These are phyloP conservation scores for Microtus oregoni DNA, from an alignment of 2,113 vertebrate genomes.

Conservation along the genomic window DNA sequence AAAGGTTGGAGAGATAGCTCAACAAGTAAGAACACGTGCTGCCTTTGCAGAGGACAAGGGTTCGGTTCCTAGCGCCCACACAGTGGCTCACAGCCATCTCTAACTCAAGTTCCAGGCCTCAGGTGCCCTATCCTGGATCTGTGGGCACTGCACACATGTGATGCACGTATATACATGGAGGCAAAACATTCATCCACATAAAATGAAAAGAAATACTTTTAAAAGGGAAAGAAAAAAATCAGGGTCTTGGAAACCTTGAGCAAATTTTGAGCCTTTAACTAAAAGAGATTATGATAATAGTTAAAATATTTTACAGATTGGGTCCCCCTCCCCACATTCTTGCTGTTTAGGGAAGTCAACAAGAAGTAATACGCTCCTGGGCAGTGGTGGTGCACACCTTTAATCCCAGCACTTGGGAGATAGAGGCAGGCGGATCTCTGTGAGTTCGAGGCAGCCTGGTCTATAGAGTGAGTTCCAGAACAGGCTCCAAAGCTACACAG, in stretches of 20 bases:
- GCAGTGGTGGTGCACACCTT: too few species aligned
- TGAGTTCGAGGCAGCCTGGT: too few species aligned
- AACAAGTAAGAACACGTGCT: background rate
- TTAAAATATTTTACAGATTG: slow-evolving; percentile 21
- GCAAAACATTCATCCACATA: background rate
- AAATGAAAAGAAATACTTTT: background rate
- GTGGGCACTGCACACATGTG: too few species aligned
- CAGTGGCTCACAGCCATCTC: background rate
- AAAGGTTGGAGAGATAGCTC: background rate
- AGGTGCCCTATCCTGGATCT: background rate
- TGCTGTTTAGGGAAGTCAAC: background rate
- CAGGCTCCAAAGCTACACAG: too few species aligned
- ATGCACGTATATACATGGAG: background rate
- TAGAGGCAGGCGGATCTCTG: too few species aligned
- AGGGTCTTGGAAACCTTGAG: background rate
- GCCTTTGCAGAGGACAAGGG: background rate
- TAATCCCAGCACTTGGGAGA: too few species aligned
- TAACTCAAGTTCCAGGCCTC: background rate
- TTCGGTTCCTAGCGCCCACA: background rate
- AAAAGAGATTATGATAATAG: background rate
- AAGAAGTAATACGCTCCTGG: background rate
- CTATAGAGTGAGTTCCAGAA: too few species aligned
- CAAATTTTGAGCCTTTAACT: slow-evolving; percentile 17
- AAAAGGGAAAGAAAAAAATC: background rate
- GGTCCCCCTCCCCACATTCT: background rate